Conservation (phyloP, 2,113 vertebrate genomes). For the Athene cunicularia region DNA sequence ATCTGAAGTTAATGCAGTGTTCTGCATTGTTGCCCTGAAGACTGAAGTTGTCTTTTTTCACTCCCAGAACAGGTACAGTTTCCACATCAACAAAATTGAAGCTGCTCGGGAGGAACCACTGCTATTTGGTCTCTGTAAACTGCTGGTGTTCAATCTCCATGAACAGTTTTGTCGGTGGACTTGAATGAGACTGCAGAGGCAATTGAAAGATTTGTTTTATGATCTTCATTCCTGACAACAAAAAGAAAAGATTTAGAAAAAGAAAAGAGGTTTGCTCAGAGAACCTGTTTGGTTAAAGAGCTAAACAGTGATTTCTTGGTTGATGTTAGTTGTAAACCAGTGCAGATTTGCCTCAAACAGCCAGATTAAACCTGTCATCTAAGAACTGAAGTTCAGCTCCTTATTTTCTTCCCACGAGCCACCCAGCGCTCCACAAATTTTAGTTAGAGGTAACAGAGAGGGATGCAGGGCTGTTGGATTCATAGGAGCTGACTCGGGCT, state of each 20-base stretch:
- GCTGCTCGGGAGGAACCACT: background rate
- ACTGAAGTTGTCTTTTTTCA: background rate
- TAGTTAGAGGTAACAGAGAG: background rate
- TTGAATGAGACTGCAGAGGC: background rate
- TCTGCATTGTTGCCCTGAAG: background rate
- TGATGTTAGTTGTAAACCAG: background rate
- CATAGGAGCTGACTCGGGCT: background rate
- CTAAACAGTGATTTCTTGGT: background rate
- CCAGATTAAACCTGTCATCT: background rate
- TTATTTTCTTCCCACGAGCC: background rate
- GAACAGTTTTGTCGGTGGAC: background rate
- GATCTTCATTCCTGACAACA: background rate
- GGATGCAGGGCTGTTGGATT: background rate
- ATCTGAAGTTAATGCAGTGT: background rate
- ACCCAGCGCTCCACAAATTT: background rate
- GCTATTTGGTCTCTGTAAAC: background rate
- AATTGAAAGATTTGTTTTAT: background rate
- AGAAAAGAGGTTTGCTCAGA: background rate
- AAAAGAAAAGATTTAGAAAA: background rate
- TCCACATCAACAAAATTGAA: rapidly evolving
- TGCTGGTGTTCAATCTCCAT: background rate
- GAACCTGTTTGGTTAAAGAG: background rate
- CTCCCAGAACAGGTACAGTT: background rate
- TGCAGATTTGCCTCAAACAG: background rate
- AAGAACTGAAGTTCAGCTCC: background rate